Base-by-base conservation (phyloP, 53 echinoderm and acorn worm genomes). In the Holothuria scabra region DNA sequence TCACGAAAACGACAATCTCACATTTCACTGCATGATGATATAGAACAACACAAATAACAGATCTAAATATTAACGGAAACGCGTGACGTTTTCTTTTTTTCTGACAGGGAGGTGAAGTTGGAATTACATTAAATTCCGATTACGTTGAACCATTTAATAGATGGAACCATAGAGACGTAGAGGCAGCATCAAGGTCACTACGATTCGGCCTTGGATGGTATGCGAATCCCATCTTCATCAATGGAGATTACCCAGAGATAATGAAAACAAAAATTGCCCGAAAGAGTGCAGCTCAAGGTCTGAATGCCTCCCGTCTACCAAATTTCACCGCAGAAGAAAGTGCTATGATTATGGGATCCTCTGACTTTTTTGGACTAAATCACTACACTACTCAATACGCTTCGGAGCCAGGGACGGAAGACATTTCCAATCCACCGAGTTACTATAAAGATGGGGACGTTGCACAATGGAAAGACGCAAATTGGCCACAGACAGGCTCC, bases 311-410 rank as follows among this genome's bases (percentile, higher is more conserved):
- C 0, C 90, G 96, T 16, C 83, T 95, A 14, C 96, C 96, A 6
- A 90, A 87, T 26, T 95, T 95, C 82, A 95, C 96, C 0, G 37
- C 30, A 12, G 89, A 89, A 0, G 89, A 95, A 64, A 89, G 88
- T 13, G 79, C 35, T 0, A 87, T 89, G 75, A 86, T 93, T 37
- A 71, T 12, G 38, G 90, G 91, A 20, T 89, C 93, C 21, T 69
- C 81, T 12, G 96, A 95, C 67, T 95, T 95, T 88, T 91, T 95
- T 61, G 96, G 96, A 21, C 85, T 95, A 24, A 95, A 95, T 80
- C 91, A 91, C 71, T 95, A 95, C 81, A 95, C 96, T 29, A 89
- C 93, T 11, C 57, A 74, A 31, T 68, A 85, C 56, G 68, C 66
- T 22, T 65, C 70, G 23, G 84, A 89, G 25, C 65, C 86, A 56